Base-by-base conservation (phyloP, 2,888 invertebrate genomes). In the Ophion ellenae region DNA sequence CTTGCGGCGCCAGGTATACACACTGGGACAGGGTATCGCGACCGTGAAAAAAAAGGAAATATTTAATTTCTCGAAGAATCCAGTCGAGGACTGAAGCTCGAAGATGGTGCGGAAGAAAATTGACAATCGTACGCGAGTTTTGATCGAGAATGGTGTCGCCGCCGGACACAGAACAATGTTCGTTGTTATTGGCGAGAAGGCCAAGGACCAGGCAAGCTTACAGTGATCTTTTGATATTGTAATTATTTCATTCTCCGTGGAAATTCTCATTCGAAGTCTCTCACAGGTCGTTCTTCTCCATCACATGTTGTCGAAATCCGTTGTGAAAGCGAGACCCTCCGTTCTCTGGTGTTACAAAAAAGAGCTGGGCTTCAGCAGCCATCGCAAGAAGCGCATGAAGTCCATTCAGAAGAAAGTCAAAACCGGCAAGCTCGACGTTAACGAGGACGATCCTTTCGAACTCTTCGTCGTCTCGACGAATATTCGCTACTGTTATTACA, bases 311-410 rank as follows among this genome's bases (percentile, higher is more conserved):
- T 97, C 98, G 0, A 99, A 99, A 95, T 97, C 99, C 0, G 96
- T 97, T 74, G 97, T 99, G 0, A 98, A 98, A 94, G 97, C 99
- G 0, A 95, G 99, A 63, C 99, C 99, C 0, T 97, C 97, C 66
- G 98, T 99, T 0, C 94, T 99, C 11, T 99, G 99, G 99, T 99
- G 99, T 94, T 99, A 99, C 94, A 99, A 99, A 96, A 99, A 96
- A 87, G 95, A 95, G 87, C 91, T 95, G 63, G 95, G 95, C 0
- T 95, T 95, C 87, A 95, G 94, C 84, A 95, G 98, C 92, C 98
- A 99, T 93, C 96, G 98, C 9, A 98, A 98, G 91, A 99, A 99
- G 94, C 96, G 98, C 87, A 98, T 98, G 95, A 98, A 98, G 92
- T 95, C 96, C 84, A 91, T 97, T 14, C 96, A 97, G 90, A 96